Evolutionary conservation across 2,797 vertebrate species (phyloP), one percentile per base, ranked within the genome.

Genomic region (Champsocephalus gunnari): DNA sequence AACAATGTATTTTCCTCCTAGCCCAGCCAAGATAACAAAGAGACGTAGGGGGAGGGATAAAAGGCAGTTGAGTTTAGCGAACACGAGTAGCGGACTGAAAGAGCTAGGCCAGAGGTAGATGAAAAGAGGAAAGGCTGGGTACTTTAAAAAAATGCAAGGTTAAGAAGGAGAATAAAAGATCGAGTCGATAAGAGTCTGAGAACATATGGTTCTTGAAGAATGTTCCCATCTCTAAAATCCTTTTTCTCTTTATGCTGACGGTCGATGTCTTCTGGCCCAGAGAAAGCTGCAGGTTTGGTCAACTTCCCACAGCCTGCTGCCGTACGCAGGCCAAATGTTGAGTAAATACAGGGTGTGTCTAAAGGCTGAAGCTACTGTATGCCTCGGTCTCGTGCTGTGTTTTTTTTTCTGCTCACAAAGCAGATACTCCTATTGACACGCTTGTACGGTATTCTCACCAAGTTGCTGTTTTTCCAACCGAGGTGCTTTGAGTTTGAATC

Each of bases 271-370:
- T 84, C 1, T 41, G 65, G 69, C 66, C 80, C 71, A 76, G 63
- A 73, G 67, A 49, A 51, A 73, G 72, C 70, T 82, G 77, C 77
- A 76, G 66, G 72, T 38, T 71, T 78, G 73, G 64, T 85, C 55
- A 62, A 11, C 77, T 72, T 79, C 73, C 66, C 60, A n/a, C 78
- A 66, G 65, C 67, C 70, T 49, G 17, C 71, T 62, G 65, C 87
- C 5, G 12, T 62, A 16, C 58, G 2, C 61, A 55, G 55, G 57
- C 81, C 80, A 82, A 78, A 77, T 71, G 79, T 73, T 73, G 82
- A 81, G 79, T 92, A 88, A 90, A 87, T 75, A 80, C 75, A 88
- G 92, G 89, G 89, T 88, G 91, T 92, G 88, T 92, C 91, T 66
- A 41, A 83, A 66, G 54, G 65, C 85, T 43, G 70, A 66, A 49